phyloP scores from a whole-genome alignment of 2,888 invertebrate species.

The Hyposoter didymator region DNA sequence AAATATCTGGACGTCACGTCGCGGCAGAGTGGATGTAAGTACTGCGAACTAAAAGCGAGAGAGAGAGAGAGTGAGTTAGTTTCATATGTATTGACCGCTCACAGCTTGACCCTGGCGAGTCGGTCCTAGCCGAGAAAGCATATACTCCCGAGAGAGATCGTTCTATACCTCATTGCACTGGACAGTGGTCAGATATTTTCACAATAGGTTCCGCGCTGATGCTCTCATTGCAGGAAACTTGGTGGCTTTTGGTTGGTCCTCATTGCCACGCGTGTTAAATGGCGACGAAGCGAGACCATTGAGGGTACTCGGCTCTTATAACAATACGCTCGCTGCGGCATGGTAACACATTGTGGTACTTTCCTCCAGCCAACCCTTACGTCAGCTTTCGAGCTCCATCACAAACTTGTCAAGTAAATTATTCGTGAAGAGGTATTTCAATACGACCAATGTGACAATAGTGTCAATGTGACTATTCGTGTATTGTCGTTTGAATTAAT shows the following conservation, averaged over 20 bases:
- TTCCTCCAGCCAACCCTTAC: constrained; percentile 67
- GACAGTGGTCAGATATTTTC: constrained; percentile 83
- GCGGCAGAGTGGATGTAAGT: constrained; percentile 41
- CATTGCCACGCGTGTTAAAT: constrained; percentile 77
- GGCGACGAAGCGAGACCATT: constrained; percentile 78
- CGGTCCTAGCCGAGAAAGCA: constrained; percentile 43
- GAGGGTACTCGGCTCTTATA: constrained; percentile 73
- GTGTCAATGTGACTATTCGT: constrained; percentile 12
- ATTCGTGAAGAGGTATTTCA: constrained; percentile 22
- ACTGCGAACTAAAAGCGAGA: constrained; percentile 42
- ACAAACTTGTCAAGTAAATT: constrained; percentile 22
- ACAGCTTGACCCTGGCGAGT: constrained; percentile 34
- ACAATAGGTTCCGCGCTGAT: constrained; percentile 81
- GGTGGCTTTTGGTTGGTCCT: constrained; percentile 75
- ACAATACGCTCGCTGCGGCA: constrained; percentile 80
- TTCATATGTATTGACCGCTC: constrained; percentile 22
- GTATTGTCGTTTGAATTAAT: not conserved
- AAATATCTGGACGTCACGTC: constrained; percentile 65
- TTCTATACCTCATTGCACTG: constrained; percentile 80
- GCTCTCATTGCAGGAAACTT: constrained; percentile 82
- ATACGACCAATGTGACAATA: constrained; percentile 13
- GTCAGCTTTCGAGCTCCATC: constrained; percentile 36
- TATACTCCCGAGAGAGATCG: constrained; percentile 57
- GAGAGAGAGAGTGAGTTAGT: constrained; percentile 37
- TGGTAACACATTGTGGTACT: constrained; percentile 73